phyloP scores from a whole-genome alignment of 2,113 vertebrate genomes.

The Empidonax traillii region DNA sequence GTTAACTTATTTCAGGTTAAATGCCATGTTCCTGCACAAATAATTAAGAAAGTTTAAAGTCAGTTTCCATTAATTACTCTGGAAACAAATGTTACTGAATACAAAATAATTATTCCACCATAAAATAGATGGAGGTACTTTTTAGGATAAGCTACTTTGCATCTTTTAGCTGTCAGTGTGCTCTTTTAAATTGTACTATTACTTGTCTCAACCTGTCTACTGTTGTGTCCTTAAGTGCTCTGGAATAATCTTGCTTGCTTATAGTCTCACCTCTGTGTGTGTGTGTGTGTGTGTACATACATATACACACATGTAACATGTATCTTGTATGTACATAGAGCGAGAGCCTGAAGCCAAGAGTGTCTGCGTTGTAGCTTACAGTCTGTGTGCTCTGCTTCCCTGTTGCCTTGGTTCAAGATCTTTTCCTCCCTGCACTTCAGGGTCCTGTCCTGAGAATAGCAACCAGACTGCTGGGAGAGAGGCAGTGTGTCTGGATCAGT shows the following conservation, averaged over 20 bases:
- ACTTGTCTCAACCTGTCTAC: slow-evolving; percentile 23
- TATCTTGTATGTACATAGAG: background rate
- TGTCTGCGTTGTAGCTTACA: background rate
- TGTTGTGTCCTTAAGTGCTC: slow-evolving; percentile 43
- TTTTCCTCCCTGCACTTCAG: background rate
- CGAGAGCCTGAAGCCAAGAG: rapidly evolving
- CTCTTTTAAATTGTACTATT: background rate
- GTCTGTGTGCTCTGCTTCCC: background rate
- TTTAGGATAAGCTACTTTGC: slow-evolving; percentile 40
- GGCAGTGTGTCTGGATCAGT: background rate
- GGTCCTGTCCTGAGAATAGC: background rate
- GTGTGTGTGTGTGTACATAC: background rate
- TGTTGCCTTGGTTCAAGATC: background rate
- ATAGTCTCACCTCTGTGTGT: background rate
- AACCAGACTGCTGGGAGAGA: background rate
- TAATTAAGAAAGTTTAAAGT: slow-evolving; percentile 10
- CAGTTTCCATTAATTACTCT: background rate
- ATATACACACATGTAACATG: background rate
- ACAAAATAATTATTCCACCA: slow-evolving; percentile 3
- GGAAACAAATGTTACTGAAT: slow-evolving; percentile 36
- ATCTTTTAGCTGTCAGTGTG: slow-evolving; percentile 33
- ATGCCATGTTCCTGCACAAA: background rate
- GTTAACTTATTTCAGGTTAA: background rate
- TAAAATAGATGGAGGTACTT: background rate
- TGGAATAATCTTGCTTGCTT: background rate